Conservation (phyloP, 2,113 vertebrate genomes). For the Hippocampus mohnikei region DNA sequence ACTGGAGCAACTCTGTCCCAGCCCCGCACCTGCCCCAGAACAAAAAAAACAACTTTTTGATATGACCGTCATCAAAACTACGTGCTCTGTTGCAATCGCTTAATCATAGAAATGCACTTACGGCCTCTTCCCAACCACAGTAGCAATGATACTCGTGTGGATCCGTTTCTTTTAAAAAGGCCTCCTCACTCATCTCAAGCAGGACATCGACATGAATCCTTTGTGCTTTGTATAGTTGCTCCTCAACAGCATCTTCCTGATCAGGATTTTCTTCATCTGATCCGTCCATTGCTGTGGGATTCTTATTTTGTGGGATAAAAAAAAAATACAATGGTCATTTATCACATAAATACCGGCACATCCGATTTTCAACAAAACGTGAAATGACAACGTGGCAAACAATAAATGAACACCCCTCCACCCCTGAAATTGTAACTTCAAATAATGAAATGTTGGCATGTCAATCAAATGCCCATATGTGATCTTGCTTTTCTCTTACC, state of each 20-base stretch:
- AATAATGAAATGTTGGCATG: not conserved
- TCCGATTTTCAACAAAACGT: not conserved
- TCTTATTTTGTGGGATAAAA: conserved; percentile 1
- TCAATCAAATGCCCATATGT: not conserved
- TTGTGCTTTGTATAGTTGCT: conserved; percentile 29
- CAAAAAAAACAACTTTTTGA: not conserved
- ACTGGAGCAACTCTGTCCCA: conserved; percentile 71
- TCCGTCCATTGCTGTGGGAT: conserved; percentile 10
- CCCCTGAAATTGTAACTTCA: not conserved
- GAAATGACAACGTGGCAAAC: not conserved
- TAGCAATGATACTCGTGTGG: conserved; percentile 45
- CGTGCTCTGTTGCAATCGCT: not conserved
- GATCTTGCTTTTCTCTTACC: not conserved
- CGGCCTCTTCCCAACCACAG: conserved; percentile 79
- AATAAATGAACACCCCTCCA: too few relatives aligned
- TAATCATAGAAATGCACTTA: conserved; percentile 60
- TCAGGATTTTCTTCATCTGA: not conserved
- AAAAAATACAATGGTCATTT: not conserved
- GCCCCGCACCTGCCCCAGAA: conserved; percentile 70
- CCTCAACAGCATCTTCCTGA: not conserved
- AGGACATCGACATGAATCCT: conserved; percentile 68
- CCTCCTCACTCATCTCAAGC: conserved; percentile 73
- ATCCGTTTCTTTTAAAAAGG: conserved; percentile 55
- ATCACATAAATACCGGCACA: not conserved
- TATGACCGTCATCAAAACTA: not conserved